Evolutionary conservation across 2,888 invertebrate genomes (phyloP).

Genomic region (Tromatobia lineatoria): DNA sequence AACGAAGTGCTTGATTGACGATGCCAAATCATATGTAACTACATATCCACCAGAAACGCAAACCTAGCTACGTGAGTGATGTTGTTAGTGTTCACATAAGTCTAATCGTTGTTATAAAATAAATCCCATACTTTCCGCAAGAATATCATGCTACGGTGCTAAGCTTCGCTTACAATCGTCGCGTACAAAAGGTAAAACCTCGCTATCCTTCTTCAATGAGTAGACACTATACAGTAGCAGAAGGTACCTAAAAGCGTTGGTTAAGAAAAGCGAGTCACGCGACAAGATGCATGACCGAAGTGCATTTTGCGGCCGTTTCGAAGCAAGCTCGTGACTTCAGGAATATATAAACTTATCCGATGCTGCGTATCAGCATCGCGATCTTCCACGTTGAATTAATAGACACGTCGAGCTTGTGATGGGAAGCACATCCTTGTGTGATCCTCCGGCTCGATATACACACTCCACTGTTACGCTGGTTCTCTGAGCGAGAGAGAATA

Average conservation of each 20-base stretch:
- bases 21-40: neutral
- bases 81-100: neutral
- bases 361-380: conserved; percentile 39
- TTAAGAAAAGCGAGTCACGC: conserved; percentile 72
- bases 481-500: conserved; percentile 3
- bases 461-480: neutral
- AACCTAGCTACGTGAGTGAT: neutral
- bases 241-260: conserved; percentile 59
- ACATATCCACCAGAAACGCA: neutral
- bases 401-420: conserved; percentile 46
- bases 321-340: conserved; percentile 33
- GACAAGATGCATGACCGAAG: conserved; percentile 74
- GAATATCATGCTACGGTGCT: conserved; percentile 21
- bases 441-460: conserved; percentile 20
- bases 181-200: conserved; percentile 44
- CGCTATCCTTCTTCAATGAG: conserved; percentile 40
- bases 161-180: conserved; percentile 39
- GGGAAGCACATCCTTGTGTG: conserved; percentile 33
- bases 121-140: conserved; percentile 26
- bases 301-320: conserved; percentile 70
- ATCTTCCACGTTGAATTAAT: conserved; percentile 56
- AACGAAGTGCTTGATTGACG: neutral
- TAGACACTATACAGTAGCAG: neutral
- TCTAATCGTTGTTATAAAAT: conserved; percentile 16
- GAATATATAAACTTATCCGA: conserved; percentile 11